These are phyloP conservation scores for Bombycilla garrulus DNA, from an alignment of 2,113 vertebrate genomes.

Conservation along the genomic window DNA sequence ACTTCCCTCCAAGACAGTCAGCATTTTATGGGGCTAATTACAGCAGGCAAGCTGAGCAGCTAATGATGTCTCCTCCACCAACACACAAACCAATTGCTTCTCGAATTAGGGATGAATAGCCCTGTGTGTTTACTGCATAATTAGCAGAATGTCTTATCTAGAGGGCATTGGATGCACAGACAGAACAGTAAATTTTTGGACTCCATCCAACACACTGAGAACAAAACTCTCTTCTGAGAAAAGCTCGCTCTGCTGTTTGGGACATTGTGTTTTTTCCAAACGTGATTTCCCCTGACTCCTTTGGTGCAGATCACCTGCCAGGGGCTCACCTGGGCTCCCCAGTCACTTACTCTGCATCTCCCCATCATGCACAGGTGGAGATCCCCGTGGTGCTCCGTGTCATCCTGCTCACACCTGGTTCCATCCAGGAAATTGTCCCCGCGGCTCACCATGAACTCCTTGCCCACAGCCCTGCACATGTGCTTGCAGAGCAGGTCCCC, in stretches of 20 bases:
- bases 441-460: slow-evolving; percentile 85
- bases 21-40: background rate
- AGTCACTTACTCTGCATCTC: slow-evolving; percentile 81
- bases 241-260: background rate
- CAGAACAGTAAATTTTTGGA: background rate
- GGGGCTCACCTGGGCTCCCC: background rate
- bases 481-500: slow-evolving; percentile 86
- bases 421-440: slow-evolving; percentile 87
- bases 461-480: slow-evolving; percentile 82
- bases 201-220: background rate
- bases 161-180: background rate
- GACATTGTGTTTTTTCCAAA: background rate
- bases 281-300: background rate
- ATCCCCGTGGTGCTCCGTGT: slow-evolving; percentile 1
- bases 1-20: background rate
- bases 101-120: background rate
- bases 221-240: background rate
- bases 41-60: background rate
- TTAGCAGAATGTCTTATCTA: background rate
- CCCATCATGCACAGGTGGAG: slow-evolving; percentile 81
- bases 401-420: slow-evolving; percentile 83
- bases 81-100: background rate
- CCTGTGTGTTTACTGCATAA: background rate
- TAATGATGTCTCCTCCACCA: background rate
- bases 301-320: background rate